Base-by-base conservation (phyloP, 1,140 invertebrate genomes). In the Himalopsyche phryganea region DNA sequence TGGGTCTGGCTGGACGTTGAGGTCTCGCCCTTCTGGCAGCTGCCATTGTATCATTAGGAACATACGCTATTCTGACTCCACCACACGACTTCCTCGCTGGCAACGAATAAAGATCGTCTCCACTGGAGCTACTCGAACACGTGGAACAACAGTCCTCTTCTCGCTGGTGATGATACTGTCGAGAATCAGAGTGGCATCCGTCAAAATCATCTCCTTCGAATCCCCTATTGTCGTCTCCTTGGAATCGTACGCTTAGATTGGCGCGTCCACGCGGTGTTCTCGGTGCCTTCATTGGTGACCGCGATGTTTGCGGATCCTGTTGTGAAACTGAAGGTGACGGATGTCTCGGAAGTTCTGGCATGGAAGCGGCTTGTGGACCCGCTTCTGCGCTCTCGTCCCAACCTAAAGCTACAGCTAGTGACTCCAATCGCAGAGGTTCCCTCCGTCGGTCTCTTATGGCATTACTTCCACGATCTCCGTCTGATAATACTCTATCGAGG, bases 21-120 rank as follows among this genome's bases (percentile, higher is more conserved):
- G 70, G 58, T 65, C 69, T 50, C 59, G 76, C 61, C 67, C 80
- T 66, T 61, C 87, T 78, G 33, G 88, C 88, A 66, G 86, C 88
- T 10, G 89, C 90, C 13, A 93, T 77, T 0, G 89, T 87, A 72
- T 94, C 91, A 69, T 92, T 93, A 58, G 90, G 91, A 57, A 94
- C 90, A 74, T 94, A 94, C 7, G 90, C 91, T 60, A 93, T 91
- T 41, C 91, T 73, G 2, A 92, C 91, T 45, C 90, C 90, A 28
- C 90, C 90, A 69, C 92, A 93, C 10, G 90, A 88, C 66, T 87
- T 76, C 65, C 90, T 74, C 28, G 88, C 85, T 4, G 91, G 91
- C 42, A 93, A 69, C 38, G 89, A 82, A 69, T 94, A 92, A 50
- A 89, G 89, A 63, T 89, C 85, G 38, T 89, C 84, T 41, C 92